Base-by-base conservation (phyloP, 2,797 vertebrate species). In the Urocyon cinereoargenteus region DNA sequence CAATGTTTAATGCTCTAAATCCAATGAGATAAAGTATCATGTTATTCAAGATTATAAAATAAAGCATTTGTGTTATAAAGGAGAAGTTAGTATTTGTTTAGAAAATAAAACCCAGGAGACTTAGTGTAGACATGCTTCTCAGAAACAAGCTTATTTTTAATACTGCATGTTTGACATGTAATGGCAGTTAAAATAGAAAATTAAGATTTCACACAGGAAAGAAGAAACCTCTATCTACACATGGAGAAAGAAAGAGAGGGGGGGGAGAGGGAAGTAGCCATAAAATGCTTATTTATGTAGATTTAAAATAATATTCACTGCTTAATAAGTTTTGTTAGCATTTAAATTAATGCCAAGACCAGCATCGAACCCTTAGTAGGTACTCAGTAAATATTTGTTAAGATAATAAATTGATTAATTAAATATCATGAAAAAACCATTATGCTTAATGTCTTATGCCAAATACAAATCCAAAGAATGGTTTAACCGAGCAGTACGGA, bases 41-140 rank as follows among this genome's bases (percentile, higher is more conserved):
- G 5, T 24, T 78, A 91, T 93, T 97, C 18, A 90, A 96, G 96
- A 72, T 85, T 96, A 90, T 55, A n/a, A 96, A 96, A 95, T 91
- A 87, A 84, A 93, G 12, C 72, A 82, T 92, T 85, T 77, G 36
- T 82, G 83, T 95, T 88, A 91, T 86, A 62, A 91, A 89, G 49
- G 28, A 49, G 34, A 94, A 95, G 64, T 96, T 84, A 89, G 40
- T n/a, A 94, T 90, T 92, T 96, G 5, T 87, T 93, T 79, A 85
- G 94, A 89, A 97, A 97, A 81, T 89, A 92, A 95, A 97, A 92
- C 19, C 18, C 36, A 64, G 73, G 21, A 88, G 1, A 2, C 34
- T 87, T 82, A 16, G 24, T 95, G 12, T 88, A 81, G 31, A 36
- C 24, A 64, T 79, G 26, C 66, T 87, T 96, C 78, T 92, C 83